Base-by-base conservation (phyloP, 2,888 invertebrate genomes). In the Drosophila suboccidentalis region DNA sequence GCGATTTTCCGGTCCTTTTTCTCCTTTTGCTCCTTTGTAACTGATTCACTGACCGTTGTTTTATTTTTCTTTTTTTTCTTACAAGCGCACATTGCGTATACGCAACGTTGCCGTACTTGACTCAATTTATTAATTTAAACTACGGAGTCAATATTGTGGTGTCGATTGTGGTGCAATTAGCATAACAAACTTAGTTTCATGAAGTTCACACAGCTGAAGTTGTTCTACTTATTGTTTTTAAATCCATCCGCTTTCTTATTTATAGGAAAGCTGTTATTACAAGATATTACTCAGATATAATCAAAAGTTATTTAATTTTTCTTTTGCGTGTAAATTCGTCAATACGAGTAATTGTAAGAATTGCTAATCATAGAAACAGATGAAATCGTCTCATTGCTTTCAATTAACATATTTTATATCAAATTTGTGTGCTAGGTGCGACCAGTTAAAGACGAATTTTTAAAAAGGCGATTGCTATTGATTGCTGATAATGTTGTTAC, bases 31-130 rank as follows among this genome's bases (percentile, higher is more conserved):
- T 26, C 15, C 38, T 50, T 6, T n/a, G 22, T 13, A 39, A 50
- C 59, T 54, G 5, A 19, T n/a, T 8, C 15, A 6, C 38, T 43
- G 17, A 43, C 43, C 55, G 36, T 34, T 57, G 32, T 34, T 44
- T 32, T 59, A 22, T 19, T 26, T n/a, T 36, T 43, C 26, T 26
- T 26, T 15, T 15, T 39, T 13, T 34, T 1, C 13, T 29, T 32
- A 15, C 44, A 17, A 49, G 22, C 43, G 19, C 38, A 59, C 59
- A 13, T 46, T 51, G 67, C 80, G 75, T 69, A 78, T 75, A 78
- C 80, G 78, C 68, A 78, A 51, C 11, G 61, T 38, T 34, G 11
- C 2, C 10, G 4, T 9, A 11, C 55, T 22, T 32, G 1, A 32
- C 29, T 54, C 47, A 32, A 54, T 47, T 62, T 22, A 32, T 34